Conservation (phyloP, 2,113 vertebrate genomes). For the Osmerus mordax region DNA sequence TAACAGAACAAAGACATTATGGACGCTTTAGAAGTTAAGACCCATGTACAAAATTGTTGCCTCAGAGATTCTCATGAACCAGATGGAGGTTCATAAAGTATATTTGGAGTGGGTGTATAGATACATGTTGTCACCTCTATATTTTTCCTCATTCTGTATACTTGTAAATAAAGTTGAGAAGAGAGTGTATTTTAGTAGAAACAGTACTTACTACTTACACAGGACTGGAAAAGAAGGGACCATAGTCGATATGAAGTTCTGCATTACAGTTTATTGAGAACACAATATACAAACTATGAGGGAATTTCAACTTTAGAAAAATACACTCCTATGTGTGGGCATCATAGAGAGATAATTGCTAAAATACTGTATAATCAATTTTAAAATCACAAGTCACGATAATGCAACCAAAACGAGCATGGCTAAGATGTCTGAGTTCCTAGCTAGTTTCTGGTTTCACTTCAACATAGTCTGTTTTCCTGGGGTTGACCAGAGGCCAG, state of each 20-base stretch:
- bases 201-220: background rate
- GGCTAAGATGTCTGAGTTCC: conserved; percentile 36
- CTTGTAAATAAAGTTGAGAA: too few species aligned
- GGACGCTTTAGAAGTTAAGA: background rate
- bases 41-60: background rate
- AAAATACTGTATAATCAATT: conserved; percentile 31
- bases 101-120: background rate
- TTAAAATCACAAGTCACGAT: conserved; percentile 1
- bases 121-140: too few species aligned
- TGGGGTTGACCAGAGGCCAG: conserved; percentile 24
- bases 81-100: background rate
- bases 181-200: background rate
- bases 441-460: conserved; percentile 20
- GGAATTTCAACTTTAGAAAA: conserved; percentile 38
- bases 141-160: too few species aligned
- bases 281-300: conserved; percentile 54
- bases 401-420: conserved; percentile 7
- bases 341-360: conserved; percentile 26
- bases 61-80: background rate
- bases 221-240: conserved; percentile 8
- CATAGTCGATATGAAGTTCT: conserved; percentile 30
- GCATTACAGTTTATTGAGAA: conserved; percentile 50
- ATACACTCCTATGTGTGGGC: conserved; percentile 42
- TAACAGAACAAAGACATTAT: background rate
- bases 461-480: background rate